Percentiles rank a stretch among this genome's conserved stretches.
These are phyloP conservation scores for Hymenochirus boettgeri DNA, from an alignment of 2,113 vertebrate genomes.

Conservation along the genomic window DNA sequence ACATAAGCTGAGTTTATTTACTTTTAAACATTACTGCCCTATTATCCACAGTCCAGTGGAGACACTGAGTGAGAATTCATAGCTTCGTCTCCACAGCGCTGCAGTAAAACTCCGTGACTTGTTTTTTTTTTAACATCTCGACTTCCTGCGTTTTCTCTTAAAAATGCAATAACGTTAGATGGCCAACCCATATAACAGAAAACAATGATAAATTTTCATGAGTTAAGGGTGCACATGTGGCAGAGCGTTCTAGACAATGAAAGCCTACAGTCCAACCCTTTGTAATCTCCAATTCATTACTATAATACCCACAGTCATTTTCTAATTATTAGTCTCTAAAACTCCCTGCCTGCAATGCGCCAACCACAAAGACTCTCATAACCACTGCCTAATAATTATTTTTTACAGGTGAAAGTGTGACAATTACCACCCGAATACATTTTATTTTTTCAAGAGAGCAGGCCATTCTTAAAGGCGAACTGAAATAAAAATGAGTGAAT, in stretches of 20 bases:
- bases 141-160: slow-evolving; percentile 16
- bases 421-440: background rate
- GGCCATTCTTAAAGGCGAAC: no score
- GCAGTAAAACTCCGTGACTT: slow-evolving; percentile 9
- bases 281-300: slow-evolving; percentile 38
- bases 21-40: slow-evolving; percentile 2
- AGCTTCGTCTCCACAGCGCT: background rate
- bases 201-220: slow-evolving; percentile 17
- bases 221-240: slow-evolving; percentile 17
- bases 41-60: background rate
- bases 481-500: no score
- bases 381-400: slow-evolving; percentile 11
- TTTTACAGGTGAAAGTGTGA: slow-evolving; percentile 16
- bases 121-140: slow-evolving; percentile 4
- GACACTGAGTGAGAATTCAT: background rate
- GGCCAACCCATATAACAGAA: slow-evolving; percentile 22
- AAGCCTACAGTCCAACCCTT: slow-evolving; percentile 23
- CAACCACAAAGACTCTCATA: slow-evolving; percentile 33
- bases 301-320: slow-evolving; percentile 33
- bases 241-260: slow-evolving; percentile 15
- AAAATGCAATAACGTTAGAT: slow-evolving; percentile 36
- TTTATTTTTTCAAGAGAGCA: background rate
- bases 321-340: slow-evolving; percentile 24
- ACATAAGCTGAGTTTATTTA: background rate
- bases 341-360: slow-evolving; percentile 25